These are phyloP conservation scores for Heliangelus exortis DNA, from an alignment of 2,797 vertebrate species.

Conservation along the genomic window DNA sequence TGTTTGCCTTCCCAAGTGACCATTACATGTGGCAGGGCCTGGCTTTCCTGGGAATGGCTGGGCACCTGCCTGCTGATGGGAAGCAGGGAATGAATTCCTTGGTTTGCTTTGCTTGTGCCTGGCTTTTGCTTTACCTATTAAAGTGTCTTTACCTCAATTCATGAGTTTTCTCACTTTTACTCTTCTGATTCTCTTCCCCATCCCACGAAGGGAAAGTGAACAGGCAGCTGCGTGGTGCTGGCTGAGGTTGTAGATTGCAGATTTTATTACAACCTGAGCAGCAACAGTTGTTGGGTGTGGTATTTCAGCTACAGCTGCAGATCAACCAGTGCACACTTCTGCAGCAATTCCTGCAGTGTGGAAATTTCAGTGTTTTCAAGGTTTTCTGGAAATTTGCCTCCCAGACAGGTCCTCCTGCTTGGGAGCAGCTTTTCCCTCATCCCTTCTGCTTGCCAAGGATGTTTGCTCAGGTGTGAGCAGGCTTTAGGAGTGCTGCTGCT, in stretches of 20 bases:
- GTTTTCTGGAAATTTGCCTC: neutral
- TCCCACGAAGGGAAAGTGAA: neutral
- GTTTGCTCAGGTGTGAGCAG: accelerated
- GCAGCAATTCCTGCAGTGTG: neutral
- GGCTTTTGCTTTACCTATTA: neutral
- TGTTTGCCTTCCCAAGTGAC: too few relatives aligned
- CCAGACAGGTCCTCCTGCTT: accelerated
- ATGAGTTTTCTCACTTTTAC: neutral
- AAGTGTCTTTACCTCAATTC: neutral
- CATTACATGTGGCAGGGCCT: too few relatives aligned
- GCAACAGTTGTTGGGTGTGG: neutral
- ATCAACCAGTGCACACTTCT: neutral
- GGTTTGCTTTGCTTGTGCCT: neutral
- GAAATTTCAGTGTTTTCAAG: accelerated
- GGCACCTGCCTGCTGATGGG: neutral
- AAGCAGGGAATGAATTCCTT: neutral
- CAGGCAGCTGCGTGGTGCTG: accelerated
- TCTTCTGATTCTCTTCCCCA: neutral
- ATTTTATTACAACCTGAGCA: neutral
- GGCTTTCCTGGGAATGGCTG: neutral
- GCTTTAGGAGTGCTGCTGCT: neutral
- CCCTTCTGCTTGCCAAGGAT: neutral
- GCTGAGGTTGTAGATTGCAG: neutral
- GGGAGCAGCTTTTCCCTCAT: neutral
- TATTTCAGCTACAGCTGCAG: neutral